Conservation (phyloP, 1,140 invertebrate species). For the Sinella curviseta region DNA sequence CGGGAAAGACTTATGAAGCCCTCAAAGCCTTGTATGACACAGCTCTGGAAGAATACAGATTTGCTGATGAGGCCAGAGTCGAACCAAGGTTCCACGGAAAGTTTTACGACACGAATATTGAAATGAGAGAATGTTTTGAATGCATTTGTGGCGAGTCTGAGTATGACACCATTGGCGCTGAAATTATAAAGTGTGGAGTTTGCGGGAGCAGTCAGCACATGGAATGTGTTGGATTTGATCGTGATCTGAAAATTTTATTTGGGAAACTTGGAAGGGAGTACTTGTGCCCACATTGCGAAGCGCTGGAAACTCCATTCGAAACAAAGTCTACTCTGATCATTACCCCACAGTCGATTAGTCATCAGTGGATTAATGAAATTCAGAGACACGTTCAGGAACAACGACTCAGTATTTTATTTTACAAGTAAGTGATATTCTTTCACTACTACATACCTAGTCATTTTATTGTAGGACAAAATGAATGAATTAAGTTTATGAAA, state of each 20-base stretch:
- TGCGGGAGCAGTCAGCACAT: conserved; percentile 66
- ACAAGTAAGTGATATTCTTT: conserved; percentile 54
- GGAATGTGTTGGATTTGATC: conserved; percentile 63
- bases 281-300: conserved; percentile 65
- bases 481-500: not conserved
- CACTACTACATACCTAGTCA: not conserved
- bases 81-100: conserved; percentile 39
- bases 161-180: conserved; percentile 48
- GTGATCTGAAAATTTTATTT: conserved; percentile 46
- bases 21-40: conserved; percentile 30
- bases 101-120: conserved; percentile 51
- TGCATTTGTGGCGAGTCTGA: conserved; percentile 43
- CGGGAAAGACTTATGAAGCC: not conserved
- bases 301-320: conserved; percentile 57
- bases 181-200: conserved; percentile 57
- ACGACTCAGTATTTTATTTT: conserved; percentile 62
- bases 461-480: too few relatives aligned
- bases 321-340: conserved; percentile 72
- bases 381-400: conserved; percentile 63
- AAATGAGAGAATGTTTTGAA: conserved; percentile 51
- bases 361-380: conserved; percentile 77
- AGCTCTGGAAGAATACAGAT: conserved; percentile 3
- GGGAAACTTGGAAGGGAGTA: conserved; percentile 54
- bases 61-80: not conserved
- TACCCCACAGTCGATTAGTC: conserved; percentile 66